A percentile compares a stretch with the other conserved stretches of the same genome.
phyloP scores from a whole-genome alignment of 2,797 vertebrate genomes.

The Lacerta viridis region DNA sequence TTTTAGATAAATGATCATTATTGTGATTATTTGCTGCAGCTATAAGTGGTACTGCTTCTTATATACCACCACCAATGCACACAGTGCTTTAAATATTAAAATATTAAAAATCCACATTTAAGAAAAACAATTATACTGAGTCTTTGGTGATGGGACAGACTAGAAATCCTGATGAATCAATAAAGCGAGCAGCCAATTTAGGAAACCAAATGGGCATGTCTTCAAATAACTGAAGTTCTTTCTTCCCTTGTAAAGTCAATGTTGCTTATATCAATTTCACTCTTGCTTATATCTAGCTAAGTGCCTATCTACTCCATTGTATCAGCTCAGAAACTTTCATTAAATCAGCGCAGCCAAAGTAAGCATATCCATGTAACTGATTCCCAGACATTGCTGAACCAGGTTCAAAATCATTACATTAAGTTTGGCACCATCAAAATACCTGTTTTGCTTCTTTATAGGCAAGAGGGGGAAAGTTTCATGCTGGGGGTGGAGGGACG shows the following conservation, averaged over 20 bases:
- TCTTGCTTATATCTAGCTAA: not conserved
- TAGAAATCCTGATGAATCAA: not conserved
- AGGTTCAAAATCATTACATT: slow-evolving; percentile 24
- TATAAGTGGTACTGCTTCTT: not conserved
- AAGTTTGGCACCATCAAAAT: not conserved
- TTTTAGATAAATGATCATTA: not conserved
- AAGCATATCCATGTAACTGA: not conserved
- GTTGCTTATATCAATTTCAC: not conserved
- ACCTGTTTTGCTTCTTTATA: slow-evolving; percentile 1
- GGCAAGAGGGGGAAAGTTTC: not conserved
- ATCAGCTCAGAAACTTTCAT: not conserved
- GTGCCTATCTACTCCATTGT: not conserved
- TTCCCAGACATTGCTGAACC: not conserved
- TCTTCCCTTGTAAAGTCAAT: not conserved
- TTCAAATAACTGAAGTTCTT: slow-evolving; percentile 2
- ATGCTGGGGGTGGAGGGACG: no score
- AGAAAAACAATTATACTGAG: not conserved
- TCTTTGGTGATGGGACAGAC: not conserved
- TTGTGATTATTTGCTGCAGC: not conserved
- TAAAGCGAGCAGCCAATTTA: not conserved
- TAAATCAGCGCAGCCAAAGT: not conserved
- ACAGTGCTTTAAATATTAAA: not conserved
- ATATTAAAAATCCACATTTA: not conserved
- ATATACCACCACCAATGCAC: not conserved
- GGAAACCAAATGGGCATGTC: not conserved